Evolutionary conservation across 2,888 invertebrate genomes (phyloP), one percentile per base, ranked within the genome.

Genomic region (Nebria salina): DNA sequence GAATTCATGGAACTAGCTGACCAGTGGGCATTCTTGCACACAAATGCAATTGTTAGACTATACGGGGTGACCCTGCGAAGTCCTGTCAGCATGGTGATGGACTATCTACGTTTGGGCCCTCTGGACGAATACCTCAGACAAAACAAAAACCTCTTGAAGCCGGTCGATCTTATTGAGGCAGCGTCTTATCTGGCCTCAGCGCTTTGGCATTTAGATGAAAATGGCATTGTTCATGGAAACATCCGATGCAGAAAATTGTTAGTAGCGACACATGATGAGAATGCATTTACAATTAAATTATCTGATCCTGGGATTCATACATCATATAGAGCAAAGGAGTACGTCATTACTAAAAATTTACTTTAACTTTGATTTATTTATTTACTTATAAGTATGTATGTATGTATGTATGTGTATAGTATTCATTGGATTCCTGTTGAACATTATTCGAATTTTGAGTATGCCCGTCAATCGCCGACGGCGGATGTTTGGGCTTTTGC

Each of bases 401-500:
- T 70, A 15, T 70, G 20, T 70, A 66, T 66, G 8, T 13, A 13
- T 66, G n/a, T 66, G 9, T 66, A 76, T 82, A 97, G 96, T 85
- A 91, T 96, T 2, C 96, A 96, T 84, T 98, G 97, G 97, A 93
- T 97, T 86, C 97, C 98, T 0, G 93, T 95, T 9, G 97, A 97
- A 87, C 94, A 94, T 86, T 94, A 95, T 87, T 87, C 90, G 0
- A 94, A 94, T 87, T 91, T 93, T 86, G 92, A 92, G 85, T 89
- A 91, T 84, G 95, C 94, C 13, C 93, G 92, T 86, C 90, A 90
- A 9, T 94, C 94, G 25, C 91, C 92, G 0, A 91, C 93, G 77
- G 95, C 96, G 11, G 98, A 98, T 86, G 93, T 97, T 26, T 98
- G 97, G 96, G 96, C 98, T 5, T 94, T 96, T 86, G 96, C 95